A percentile compares a stretch with the other conserved stretches of the same genome.
These are phyloP conservation scores for Endotricha flammealis DNA, from an alignment of 2,888 invertebrate species.

Conservation along the genomic window DNA sequence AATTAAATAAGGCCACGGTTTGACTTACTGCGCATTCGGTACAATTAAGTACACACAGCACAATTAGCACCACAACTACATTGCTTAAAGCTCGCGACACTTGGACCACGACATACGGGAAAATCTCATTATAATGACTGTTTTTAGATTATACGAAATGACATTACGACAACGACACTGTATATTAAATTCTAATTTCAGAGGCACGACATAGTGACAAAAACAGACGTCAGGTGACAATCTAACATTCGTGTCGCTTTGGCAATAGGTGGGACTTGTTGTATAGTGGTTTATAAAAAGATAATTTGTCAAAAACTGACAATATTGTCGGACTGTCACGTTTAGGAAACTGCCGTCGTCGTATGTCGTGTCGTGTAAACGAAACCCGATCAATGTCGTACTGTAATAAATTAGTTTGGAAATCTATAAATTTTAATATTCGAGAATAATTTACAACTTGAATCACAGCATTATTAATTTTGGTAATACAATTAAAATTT, in stretches of 20 bases:
- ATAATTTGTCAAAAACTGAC: too few relatives aligned
- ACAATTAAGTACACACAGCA: constrained; percentile 1
- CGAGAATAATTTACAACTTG: constrained; percentile 16
- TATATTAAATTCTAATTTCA: too few relatives aligned
- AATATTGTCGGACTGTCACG: too few relatives aligned
- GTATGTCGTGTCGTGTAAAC: too few relatives aligned
- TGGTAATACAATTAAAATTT: constrained; percentile 20
- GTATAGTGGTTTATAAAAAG: too few relatives aligned
- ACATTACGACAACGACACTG: too few relatives aligned
- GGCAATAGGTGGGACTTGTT: too few relatives aligned
- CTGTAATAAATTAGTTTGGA: constrained; percentile 1
- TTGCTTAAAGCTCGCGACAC: constrained; percentile 1
- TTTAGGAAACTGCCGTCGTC: too few relatives aligned
- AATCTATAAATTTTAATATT: constrained; percentile 10
- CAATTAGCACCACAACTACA: constrained; percentile 4
- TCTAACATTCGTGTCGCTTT: too few relatives aligned
- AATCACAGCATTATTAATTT: constrained; percentile 20
- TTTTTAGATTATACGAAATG: too few relatives aligned
- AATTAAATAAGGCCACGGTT: constrained; percentile 8
- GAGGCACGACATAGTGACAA: too few relatives aligned
- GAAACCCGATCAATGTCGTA: neutral
- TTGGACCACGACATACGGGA: constrained; percentile 3
- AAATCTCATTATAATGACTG: neutral
- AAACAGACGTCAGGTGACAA: too few relatives aligned
- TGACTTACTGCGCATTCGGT: neutral